A percentile compares a stretch with the other conserved stretches of the same genome.
These are phyloP conservation scores for Coleophora deauratella DNA, from an alignment of 2,888 invertebrate genomes.

Conservation along the genomic window DNA sequence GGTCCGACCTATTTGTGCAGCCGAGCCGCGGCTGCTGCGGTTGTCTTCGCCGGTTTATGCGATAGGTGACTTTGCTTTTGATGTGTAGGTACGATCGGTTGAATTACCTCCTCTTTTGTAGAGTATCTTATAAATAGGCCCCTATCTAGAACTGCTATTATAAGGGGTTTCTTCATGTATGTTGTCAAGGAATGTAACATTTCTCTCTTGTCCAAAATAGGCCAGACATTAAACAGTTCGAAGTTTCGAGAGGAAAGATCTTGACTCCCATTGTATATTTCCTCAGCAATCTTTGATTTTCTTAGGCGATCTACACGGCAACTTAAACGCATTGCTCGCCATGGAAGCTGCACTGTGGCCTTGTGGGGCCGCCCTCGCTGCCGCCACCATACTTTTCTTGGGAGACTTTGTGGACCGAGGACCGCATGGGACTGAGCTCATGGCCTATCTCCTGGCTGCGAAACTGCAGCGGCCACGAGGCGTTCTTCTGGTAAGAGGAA, in stretches of 20 bases:
- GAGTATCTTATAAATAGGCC: no score
- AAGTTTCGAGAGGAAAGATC: no score
- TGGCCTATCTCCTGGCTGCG: conserved; percentile 80
- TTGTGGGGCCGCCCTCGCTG: conserved; percentile 76
- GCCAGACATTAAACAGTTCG: no score
- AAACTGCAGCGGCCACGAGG: conserved; percentile 79
- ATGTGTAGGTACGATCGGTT: no score
- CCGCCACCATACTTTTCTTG: conserved; percentile 79
- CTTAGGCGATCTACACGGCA: conserved; percentile 84
- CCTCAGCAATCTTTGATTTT: not conserved
- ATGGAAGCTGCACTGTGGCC: conserved; percentile 83
- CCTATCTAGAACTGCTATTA: no score
- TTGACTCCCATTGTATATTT: no score
- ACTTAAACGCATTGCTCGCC: conserved; percentile 77
- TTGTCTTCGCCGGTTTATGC: conserved; percentile 44
- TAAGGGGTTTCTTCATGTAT: no score
- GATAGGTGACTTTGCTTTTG: conserved; percentile 28
- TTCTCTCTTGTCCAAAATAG: no score
- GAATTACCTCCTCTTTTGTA: no score
- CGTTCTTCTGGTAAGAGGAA: conserved; percentile 79
- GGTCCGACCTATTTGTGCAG: conserved; percentile 34
- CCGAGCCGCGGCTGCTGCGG: conserved; percentile 42
- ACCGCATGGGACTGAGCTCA: conserved; percentile 77
- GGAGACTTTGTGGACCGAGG: conserved; percentile 88
- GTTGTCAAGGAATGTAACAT: no score